A percentile compares a stretch with the other conserved stretches of the same genome.
These are phyloP conservation scores for Frankliniella fusca DNA, from an alignment of 2,888 invertebrate genomes.

Conservation along the genomic window DNA sequence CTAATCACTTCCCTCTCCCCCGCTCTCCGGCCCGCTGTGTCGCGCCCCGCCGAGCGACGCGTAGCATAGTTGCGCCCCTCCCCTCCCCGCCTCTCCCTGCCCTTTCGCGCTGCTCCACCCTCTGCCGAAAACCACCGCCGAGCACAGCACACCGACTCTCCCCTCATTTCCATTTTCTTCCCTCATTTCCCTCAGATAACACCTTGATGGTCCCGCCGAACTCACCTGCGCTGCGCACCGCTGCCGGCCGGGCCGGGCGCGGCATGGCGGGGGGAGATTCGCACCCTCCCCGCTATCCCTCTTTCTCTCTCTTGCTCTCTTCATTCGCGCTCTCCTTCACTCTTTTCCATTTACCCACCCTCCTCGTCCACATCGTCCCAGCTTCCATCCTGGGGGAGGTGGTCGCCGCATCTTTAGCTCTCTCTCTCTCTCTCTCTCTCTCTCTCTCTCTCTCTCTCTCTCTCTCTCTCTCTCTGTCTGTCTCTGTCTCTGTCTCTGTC, in stretches of 20 bases:
- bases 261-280: no score
- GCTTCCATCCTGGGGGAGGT: background rate
- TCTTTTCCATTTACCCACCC: no score
- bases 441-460: background rate
- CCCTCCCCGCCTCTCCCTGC: background rate
- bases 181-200: no score
- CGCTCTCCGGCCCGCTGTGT: background rate
- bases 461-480: background rate
- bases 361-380: no score
- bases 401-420: background rate
- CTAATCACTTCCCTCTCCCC: background rate
- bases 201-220: no score
- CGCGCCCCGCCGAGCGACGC: background rate
- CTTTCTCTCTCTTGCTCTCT: no score
- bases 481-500: background rate
- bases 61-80: background rate
- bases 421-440: slow-evolving; percentile 16
- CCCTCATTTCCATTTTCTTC: no score
- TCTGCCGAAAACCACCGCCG: background rate
- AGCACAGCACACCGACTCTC: no score
- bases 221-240: no score
- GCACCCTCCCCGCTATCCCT: no score
- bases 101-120: background rate
- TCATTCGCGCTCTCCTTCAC: no score
- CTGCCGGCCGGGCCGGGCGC: no score